Evolutionary conservation across 1,140 invertebrate genomes (phyloP), one percentile per base, ranked within the genome.

Genomic region (Delia radicum): DNA sequence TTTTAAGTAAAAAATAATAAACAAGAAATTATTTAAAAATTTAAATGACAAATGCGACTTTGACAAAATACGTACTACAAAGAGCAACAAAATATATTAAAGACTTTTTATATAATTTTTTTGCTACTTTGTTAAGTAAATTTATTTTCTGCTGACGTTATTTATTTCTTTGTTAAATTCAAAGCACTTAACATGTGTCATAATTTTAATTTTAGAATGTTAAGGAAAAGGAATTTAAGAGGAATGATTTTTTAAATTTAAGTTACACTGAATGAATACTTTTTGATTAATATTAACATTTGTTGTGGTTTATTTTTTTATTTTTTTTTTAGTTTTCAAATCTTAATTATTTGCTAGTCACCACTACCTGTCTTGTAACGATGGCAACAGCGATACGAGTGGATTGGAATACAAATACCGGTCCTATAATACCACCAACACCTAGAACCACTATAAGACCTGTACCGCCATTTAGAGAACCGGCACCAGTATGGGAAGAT

Each of bases 401-500:
- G 65, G 82, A 86, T 62, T 86, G 81, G 79, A 89, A 89, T 80
- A 90, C 89, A 10, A 90, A 88, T 76, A 87, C 81, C n/a, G 89
- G 89, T 18, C 89, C 89, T 8, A 90, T 90, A 21, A 81, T 86
- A 77, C 89, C 89, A 12, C 88, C 88, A 26, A 80, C 86, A 18
- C 84, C 88, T 63, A 87, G 88, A 72, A 86, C 87, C 33, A 88
- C 88, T 28, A 69, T 79, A 63, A 85, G 85, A 71, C 87, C 87
- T 6, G 79, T 83, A 29, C 85, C 85, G 80, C 89, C 89, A 28
- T 89, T 85, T 79, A 85, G 89, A 24, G 83, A 81, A 26, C 89
- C 89, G 3, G 89, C 89, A 76, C 88, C 89, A 2, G 89, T 90
- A 18, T 90, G 89, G 89, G 89, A 90, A 80, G 87, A 89, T 80